Conservation (phyloP, 2,888 invertebrate genomes). For the Invenusta paracnida region DNA sequence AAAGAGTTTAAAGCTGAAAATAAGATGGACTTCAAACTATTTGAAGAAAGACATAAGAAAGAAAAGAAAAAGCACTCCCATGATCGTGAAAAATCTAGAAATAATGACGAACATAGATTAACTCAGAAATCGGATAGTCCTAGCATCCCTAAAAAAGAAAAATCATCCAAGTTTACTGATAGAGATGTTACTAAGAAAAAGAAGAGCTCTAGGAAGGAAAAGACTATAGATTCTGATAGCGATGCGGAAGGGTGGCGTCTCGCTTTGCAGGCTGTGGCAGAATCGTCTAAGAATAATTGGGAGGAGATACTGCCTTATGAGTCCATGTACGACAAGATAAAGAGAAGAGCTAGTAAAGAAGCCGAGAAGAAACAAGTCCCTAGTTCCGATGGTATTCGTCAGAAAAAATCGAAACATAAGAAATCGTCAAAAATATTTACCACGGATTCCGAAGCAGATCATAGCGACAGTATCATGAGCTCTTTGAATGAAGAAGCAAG, state of each 20-base stretch:
- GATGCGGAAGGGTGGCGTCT: not conserved
- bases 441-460: not conserved
- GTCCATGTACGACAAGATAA: constrained; percentile 38
- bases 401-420: not conserved
- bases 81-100: not conserved
- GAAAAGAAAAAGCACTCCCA: constrained; percentile 10
- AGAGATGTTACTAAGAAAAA: not conserved
- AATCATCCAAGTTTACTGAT: constrained; percentile 3
- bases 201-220: constrained; percentile 1
- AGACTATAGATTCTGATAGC: not conserved
- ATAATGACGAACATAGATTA: not conserved
- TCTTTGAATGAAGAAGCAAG: constrained; percentile 3
- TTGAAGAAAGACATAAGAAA: not conserved
- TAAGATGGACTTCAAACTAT: constrained; percentile 12
- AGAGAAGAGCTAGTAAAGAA: constrained; percentile 34
- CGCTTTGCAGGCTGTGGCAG: not conserved
- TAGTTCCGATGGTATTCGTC: not conserved
- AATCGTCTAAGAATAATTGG: not conserved
- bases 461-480: constrained; percentile 8
- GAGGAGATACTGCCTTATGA: constrained; percentile 20
- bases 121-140: not conserved
- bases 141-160: not conserved
- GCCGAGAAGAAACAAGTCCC: constrained; percentile 23
- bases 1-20: not conserved
- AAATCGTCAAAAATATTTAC: not conserved